Evolutionary conservation across 1,140 invertebrate species (phyloP).

Genomic region (Hypothenemus hampei): DNA sequence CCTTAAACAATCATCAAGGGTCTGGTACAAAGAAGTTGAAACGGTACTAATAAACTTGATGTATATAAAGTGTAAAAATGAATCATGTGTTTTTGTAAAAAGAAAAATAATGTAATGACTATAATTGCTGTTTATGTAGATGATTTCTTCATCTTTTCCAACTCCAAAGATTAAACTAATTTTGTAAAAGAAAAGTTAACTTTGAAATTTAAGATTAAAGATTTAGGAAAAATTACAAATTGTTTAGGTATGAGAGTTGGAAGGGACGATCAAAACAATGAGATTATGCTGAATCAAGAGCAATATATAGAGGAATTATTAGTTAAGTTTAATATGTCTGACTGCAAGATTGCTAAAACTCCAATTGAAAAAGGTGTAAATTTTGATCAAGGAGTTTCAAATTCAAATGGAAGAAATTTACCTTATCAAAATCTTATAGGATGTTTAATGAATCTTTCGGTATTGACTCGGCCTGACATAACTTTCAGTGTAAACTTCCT

Average conservation of each 20-base stretch:
- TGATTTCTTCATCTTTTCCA: slow-evolving; percentile 17
- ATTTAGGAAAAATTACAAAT: slow-evolving; percentile 33
- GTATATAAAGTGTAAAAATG: slow-evolving; percentile 37
- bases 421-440: slow-evolving; percentile 22
- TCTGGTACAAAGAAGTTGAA: slow-evolving; percentile 40
- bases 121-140: slow-evolving; percentile 23
- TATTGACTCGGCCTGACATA: slow-evolving; percentile 45
- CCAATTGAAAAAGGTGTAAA: slow-evolving; percentile 15
- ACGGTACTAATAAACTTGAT: slow-evolving; percentile 37
- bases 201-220: slow-evolving; percentile 33
- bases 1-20: slow-evolving; percentile 48
- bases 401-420: slow-evolving; percentile 1
- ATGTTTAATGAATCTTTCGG: slow-evolving; percentile 22
- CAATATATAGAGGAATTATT: slow-evolving; percentile 30
- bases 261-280: slow-evolving; percentile 13
- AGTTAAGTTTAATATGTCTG: slow-evolving; percentile 18
- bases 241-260: slow-evolving; percentile 34
- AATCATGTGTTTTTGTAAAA: slow-evolving; percentile 43
- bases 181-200: slow-evolving; percentile 20
- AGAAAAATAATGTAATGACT: too few relatives aligned
- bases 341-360: slow-evolving; percentile 21
- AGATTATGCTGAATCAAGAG: slow-evolving; percentile 19
- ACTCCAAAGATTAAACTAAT: slow-evolving; percentile 13
- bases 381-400: slow-evolving; percentile 7
- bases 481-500: slow-evolving; percentile 38